Percentiles rank a stretch among this genome's conserved stretches.
phyloP scores from a whole-genome alignment of 2,888 invertebrate genomes.

The Eupeodes latifasciatus region DNA sequence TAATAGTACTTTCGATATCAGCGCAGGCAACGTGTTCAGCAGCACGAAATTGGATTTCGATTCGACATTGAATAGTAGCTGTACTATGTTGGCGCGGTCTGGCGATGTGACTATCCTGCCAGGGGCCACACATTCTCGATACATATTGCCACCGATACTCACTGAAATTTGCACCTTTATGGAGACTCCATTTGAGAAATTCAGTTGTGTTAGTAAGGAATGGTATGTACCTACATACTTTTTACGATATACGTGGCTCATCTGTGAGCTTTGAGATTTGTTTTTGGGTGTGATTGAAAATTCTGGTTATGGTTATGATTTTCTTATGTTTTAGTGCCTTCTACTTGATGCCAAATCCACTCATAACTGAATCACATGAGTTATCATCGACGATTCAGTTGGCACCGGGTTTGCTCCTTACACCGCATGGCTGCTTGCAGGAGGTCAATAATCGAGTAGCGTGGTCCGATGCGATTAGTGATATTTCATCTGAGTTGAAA shows the following conservation, averaged over 20 bases:
- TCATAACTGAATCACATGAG: conserved; percentile 81
- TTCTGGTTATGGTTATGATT: conserved; percentile 22
- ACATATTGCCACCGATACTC: conserved; percentile 79
- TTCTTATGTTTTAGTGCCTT: conserved; percentile 77
- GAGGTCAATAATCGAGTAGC: conserved; percentile 82
- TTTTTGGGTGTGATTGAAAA: conserved; percentile 31
- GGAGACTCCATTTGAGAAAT: conserved; percentile 80
- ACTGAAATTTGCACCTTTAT: conserved; percentile 81
- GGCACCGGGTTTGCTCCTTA: conserved; percentile 82
- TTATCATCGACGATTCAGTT: conserved; percentile 81
- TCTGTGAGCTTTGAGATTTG: not conserved
- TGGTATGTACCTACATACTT: conserved; percentile 78
- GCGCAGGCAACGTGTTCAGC: conserved; percentile 81
- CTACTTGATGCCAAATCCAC: conserved; percentile 82
- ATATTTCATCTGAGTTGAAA: conserved; percentile 81
- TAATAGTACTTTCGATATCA: conserved; percentile 79
- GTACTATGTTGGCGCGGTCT: conserved; percentile 72
- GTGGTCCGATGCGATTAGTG: conserved; percentile 82
- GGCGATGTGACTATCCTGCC: conserved; percentile 62
- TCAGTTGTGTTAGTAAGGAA: conserved; percentile 79
- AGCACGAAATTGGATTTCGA: conserved; percentile 83
- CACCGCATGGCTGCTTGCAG: conserved; percentile 81
- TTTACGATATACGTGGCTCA: not conserved
- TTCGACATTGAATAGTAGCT: conserved; percentile 78
- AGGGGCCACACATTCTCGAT: conserved; percentile 53